Evolutionary conservation across 1,140 invertebrate species (phyloP).

Genomic region (Caenorhabditis latens): DNA sequence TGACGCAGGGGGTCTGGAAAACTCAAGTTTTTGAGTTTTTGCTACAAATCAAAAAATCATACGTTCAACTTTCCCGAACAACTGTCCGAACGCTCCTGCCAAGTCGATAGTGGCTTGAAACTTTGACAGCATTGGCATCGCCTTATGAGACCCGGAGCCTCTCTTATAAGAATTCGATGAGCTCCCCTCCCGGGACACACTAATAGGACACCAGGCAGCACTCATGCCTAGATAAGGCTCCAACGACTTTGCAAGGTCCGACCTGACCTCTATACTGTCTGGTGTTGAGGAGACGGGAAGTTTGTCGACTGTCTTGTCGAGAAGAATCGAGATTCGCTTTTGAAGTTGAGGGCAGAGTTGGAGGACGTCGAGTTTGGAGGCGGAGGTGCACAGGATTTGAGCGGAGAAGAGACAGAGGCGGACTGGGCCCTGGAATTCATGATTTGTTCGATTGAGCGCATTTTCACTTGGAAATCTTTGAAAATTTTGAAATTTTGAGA

Average conservation of each 20-base stretch:
- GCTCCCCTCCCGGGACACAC: conserved; percentile 39
- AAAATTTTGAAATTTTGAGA: too few species aligned
- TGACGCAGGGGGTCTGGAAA: conserved; percentile 69
- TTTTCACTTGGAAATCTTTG: too few species aligned
- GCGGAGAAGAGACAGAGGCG: conserved; percentile 67
- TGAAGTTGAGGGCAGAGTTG: conserved; percentile 52
- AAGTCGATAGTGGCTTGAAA: conserved; percentile 67
- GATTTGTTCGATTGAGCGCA: not conserved
- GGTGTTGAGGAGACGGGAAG: conserved; percentile 59
- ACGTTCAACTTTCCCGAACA: conserved; percentile 70
- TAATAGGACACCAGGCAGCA: conserved; percentile 63
- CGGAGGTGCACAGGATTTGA: conserved; percentile 76
- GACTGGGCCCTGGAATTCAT: conserved; percentile 34
- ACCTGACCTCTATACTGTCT: conserved; percentile 46
- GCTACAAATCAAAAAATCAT: too few species aligned
- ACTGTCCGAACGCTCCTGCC: conserved; percentile 69
- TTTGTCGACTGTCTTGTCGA: conserved; percentile 57
- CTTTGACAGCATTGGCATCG: conserved; percentile 58
- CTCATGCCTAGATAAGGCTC: conserved; percentile 61
- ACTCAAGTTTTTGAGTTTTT: too few species aligned
- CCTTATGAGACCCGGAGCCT: conserved; percentile 41
- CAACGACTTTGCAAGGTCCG: conserved; percentile 57
- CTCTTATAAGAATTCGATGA: conserved; percentile 53
- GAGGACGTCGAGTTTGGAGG: conserved; percentile 75
- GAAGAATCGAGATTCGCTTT: conserved; percentile 61